A percentile compares a stretch with the other conserved stretches of the same genome.
phyloP scores from a whole-genome alignment of 2,888 invertebrate species.

The Caenorhabditis imperialis region DNA sequence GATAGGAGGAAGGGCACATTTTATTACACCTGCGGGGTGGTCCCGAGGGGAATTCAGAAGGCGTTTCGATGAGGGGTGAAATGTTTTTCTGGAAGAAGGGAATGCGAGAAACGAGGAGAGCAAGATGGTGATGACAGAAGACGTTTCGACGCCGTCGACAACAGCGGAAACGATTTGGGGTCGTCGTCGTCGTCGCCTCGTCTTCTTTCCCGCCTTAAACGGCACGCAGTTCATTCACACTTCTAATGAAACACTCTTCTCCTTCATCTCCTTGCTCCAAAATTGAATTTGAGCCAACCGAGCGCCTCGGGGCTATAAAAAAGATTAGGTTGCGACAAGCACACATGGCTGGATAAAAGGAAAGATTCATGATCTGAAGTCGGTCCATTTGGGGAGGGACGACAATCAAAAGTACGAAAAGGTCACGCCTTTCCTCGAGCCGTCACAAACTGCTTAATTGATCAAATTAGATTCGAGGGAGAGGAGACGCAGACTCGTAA shows the following conservation, averaged over 20 bases:
- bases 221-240: constrained; percentile 45
- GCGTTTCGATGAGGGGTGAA: constrained; percentile 1
- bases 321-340: constrained; percentile 42
- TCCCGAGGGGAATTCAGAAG: constrained; percentile 23
- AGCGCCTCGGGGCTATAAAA: constrained; percentile 53
- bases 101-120: constrained; percentile 20
- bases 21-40: constrained; percentile 41
- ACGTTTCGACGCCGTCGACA: constrained; percentile 28
- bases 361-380: constrained; percentile 19
- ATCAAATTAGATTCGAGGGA: constrained; percentile 25
- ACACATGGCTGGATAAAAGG: constrained; percentile 13
- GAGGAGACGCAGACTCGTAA: constrained; percentile 41
- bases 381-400: not conserved
- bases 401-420: constrained; percentile 40
- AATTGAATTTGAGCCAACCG: constrained; percentile 52
- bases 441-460: constrained; percentile 33
- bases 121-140: constrained; percentile 26
- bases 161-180: constrained; percentile 53
- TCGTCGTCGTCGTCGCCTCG: constrained; percentile 10
- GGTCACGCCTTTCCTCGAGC: constrained; percentile 12
- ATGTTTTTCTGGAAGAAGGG: no score
- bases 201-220: not conserved
- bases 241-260: constrained; percentile 43
- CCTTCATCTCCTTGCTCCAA: constrained; percentile 10
- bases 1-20: constrained; percentile 30